phyloP scores from a whole-genome alignment of 2,797 vertebrate genomes.

The Lithobates sylvaticus region DNA sequence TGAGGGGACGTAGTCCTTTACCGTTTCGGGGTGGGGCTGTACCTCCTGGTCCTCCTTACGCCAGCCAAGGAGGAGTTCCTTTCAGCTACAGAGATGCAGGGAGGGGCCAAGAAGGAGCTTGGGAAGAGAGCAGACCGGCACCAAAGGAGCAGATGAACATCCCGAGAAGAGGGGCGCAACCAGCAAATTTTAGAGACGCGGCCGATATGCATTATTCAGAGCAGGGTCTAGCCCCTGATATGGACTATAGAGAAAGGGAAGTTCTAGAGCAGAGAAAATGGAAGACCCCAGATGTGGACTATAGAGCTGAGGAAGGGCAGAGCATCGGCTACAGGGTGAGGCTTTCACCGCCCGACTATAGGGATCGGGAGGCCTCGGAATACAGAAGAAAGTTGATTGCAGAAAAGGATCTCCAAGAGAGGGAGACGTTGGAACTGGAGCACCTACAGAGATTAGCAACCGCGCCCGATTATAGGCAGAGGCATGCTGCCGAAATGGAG shows the following conservation, averaged over 20 bases:
- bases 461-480: background rate
- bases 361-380: background rate
- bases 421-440: background rate
- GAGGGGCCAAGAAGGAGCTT: slow-evolving; percentile 86
- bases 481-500: background rate
- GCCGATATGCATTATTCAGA: slow-evolving; percentile 82
- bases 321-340: slow-evolving; percentile 78
- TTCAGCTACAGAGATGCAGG: slow-evolving; percentile 85
- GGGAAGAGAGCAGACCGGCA: slow-evolving; percentile 79
- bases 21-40: slow-evolving; percentile 83
- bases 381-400: slow-evolving; percentile 10
- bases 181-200: slow-evolving; percentile 78
- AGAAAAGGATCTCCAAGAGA: slow-evolving; percentile 1
- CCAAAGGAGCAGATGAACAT: slow-evolving; percentile 65
- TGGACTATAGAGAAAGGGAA: slow-evolving; percentile 86
- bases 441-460: background rate
- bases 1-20: slow-evolving; percentile 82
- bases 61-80: slow-evolving; percentile 79
- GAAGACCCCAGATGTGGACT: slow-evolving; percentile 68
- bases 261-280: slow-evolving; percentile 85
- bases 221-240: slow-evolving; percentile 81
- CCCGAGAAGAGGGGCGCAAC: slow-evolving; percentile 78
- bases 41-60: slow-evolving; percentile 83
- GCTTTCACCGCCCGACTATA: slow-evolving; percentile 66
- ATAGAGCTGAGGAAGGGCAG: slow-evolving; percentile 77